A percentile compares a stretch with the other conserved stretches of the same genome.
Conservation (phyloP, 2,888 invertebrate genomes). For the Polia nebulosa region DNA sequence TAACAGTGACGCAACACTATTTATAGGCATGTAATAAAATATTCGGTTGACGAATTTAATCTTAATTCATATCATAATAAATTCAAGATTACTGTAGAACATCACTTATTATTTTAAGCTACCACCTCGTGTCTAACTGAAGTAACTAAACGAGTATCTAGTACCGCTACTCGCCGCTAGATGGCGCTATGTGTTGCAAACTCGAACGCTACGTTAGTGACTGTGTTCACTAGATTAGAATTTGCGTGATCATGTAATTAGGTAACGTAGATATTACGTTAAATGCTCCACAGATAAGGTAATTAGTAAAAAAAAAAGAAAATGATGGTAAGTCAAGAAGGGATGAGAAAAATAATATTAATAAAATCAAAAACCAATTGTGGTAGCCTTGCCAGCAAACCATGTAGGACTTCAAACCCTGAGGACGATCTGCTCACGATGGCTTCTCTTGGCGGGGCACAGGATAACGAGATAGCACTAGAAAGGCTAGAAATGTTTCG, state of each 20-base stretch:
- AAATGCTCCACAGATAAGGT: constrained; percentile 21
- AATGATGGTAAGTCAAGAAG: constrained; percentile 43
- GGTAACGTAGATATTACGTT: constrained; percentile 27
- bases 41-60: not conserved
- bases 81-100: constrained; percentile 1
- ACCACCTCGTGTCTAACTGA: not conserved
- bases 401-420: constrained; percentile 84
- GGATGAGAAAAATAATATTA: constrained; percentile 57
- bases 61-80: not conserved
- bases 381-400: constrained; percentile 86
- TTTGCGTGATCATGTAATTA: constrained; percentile 40
- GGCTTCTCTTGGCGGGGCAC: constrained; percentile 80
- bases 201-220: constrained; percentile 1
- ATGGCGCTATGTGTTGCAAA: constrained; percentile 74
- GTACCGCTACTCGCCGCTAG: constrained; percentile 80
- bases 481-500: constrained; percentile 72
- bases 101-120: not conserved
- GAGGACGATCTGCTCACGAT: constrained; percentile 83
- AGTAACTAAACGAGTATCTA: constrained; percentile 12
- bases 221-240: constrained; percentile 33
- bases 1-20: not conserved
- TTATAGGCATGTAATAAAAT: not conserved
- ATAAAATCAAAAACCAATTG: constrained; percentile 64
- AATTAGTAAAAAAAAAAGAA: constrained; percentile 36
- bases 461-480: constrained; percentile 72